Evolutionary conservation across 2,888 invertebrate species (phyloP), one percentile per base, ranked within the genome.

Genomic region (Dascillus cervinus): DNA sequence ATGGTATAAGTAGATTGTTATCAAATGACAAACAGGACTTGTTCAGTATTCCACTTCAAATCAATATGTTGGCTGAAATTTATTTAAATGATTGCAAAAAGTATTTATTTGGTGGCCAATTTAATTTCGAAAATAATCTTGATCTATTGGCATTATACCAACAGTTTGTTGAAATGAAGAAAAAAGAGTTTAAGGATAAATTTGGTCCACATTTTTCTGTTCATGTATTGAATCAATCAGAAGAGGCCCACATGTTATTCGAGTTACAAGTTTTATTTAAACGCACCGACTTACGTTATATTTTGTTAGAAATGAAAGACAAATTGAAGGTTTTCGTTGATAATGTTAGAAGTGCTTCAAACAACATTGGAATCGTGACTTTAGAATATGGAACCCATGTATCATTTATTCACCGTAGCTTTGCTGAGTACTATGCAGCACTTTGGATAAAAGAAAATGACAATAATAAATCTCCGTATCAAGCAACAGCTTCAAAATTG

Each of bases 401-500:
- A 3, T 23, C 13, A 11, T 33, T 33, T 24, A 26, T 28, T 3
- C 33, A 33, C n/a, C 10, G 33, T 23, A 28, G 23, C 3, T 27
- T 28, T 13, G 22, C 33, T 12, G 33, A 33, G 14, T 33, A 33
- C 11, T 11, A 28, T 2, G 28, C 28, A 5, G 33, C 33, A 2
- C 3, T 19, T n/a, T 33, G 33, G 33, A 8, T 33, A 6, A 22
- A 11, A 2, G 12, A 29, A 4, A 33, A 29, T 11, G 3, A 20
- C 8, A 3, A n/a, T 10, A 10, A 22, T n/a, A n/a, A n/a, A 10
- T 10, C 19, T 4, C 11, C 3, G 11, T 24, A n/a, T 12, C 9
- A 12, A 11, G 3, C 3, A 11, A 11, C 13, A 11, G 28, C 13
- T 4, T 6, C 3, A 11, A 26, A 1, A 4, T 11, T 35, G 8